phyloP scores from a whole-genome alignment of 2,797 vertebrate genomes.

The Syngnathus rostellatus region DNA sequence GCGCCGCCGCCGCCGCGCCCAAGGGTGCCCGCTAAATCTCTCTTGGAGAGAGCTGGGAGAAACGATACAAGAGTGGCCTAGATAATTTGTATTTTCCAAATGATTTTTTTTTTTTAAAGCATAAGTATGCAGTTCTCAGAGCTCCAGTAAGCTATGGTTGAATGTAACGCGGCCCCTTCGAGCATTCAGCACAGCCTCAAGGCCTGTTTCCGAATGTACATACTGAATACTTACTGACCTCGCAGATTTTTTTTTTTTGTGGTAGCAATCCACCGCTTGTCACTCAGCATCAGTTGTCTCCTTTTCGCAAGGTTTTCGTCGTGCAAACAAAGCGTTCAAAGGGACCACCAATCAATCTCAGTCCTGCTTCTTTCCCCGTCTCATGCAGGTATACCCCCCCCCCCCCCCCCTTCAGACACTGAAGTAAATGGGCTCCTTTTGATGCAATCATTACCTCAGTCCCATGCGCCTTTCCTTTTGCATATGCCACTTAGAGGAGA shows the following conservation, averaged over 20 bases:
- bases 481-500: conserved; percentile 63
- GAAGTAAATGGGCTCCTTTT: conserved; percentile 44
- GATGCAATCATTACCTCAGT: conserved; percentile 66
- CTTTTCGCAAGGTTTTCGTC: conserved; percentile 56
- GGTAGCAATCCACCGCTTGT: conserved; percentile 24
- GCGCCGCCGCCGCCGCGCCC: conserved; percentile 39
- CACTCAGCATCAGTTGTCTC: conserved; percentile 33
- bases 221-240: conserved; percentile 36
- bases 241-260: conserved; percentile 25
- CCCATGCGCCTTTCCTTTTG: conserved; percentile 56
- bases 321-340: conserved; percentile 65
- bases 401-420: conserved; percentile 43
- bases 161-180: conserved; percentile 55
- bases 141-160: conserved; percentile 51
- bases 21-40: conserved; percentile 40
- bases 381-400: not conserved
- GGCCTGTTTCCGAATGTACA: conserved; percentile 61
- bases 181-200: conserved; percentile 47
- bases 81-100: conserved; percentile 42
- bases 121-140: conserved; percentile 38
- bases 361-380: conserved; percentile 18
- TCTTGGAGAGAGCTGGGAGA: conserved; percentile 31
- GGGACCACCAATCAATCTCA: conserved; percentile 71
- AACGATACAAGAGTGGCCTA: conserved; percentile 34
- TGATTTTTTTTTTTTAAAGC: conserved; percentile 55